Evolutionary conservation across 1,140 invertebrate species (phyloP).

Genomic region (Phymorhynchus buccinoides): DNA sequence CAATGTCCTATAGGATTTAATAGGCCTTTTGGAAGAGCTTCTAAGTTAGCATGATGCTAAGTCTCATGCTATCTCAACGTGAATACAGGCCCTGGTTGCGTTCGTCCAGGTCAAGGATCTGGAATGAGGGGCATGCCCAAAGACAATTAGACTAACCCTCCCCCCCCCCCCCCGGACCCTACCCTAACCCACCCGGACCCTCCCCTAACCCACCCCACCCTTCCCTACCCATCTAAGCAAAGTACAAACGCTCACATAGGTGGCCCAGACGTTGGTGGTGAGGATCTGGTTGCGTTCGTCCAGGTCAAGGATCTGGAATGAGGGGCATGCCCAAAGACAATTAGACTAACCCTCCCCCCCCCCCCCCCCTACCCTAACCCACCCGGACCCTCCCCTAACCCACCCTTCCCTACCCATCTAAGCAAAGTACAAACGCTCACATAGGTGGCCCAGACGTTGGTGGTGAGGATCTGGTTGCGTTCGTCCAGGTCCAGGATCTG

Average conservation of each 20-base stretch:
- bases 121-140: slow-evolving; percentile 72
- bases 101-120: slow-evolving; percentile 73
- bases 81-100: too few species aligned
- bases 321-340: slow-evolving; percentile 69
- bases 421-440: too few species aligned
- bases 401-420: background rate
- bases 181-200: too few species aligned
- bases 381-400: background rate
- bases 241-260: slow-evolving; percentile 66
- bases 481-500: slow-evolving; percentile 73
- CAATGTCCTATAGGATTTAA: too few species aligned
- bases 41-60: too few species aligned
- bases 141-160: too few species aligned
- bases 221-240: background rate
- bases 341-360: too few species aligned
- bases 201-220: background rate
- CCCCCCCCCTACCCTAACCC: background rate
- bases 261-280: slow-evolving; percentile 70
- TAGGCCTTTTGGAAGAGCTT: too few species aligned
- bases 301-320: slow-evolving; percentile 73
- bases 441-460: slow-evolving; percentile 71
- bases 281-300: slow-evolving; percentile 73
- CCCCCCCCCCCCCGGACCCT: too few species aligned
- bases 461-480: slow-evolving; percentile 71
- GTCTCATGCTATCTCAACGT: too few species aligned